These are phyloP conservation scores for Rhodophaea formosa DNA, from an alignment of 2,888 invertebrate genomes.

Conservation along the genomic window DNA sequence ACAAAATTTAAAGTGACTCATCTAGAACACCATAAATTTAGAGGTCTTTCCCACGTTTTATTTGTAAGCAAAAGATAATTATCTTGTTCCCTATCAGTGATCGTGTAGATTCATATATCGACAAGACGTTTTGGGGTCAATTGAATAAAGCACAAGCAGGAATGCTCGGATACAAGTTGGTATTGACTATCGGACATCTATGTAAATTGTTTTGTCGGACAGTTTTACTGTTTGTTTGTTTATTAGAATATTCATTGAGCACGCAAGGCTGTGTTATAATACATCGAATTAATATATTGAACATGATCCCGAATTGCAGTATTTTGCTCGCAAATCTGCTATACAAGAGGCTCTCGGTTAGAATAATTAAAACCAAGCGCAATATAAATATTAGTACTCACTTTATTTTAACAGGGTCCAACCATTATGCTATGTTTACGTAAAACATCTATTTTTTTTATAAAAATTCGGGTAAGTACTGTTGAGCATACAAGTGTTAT, in stretches of 20 bases:
- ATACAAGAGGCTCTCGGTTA: too few relatives aligned
- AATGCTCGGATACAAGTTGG: background rate
- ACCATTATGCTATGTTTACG: too few relatives aligned
- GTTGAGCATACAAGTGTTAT: too few relatives aligned
- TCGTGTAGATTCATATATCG: slow-evolving; percentile 13
- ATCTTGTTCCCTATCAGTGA: slow-evolving; percentile 16
- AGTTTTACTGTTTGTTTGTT: background rate
- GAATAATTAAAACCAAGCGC: too few relatives aligned
- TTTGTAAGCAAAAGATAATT: slow-evolving; percentile 15
- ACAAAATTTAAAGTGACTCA: background rate
- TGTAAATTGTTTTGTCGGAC: background rate
- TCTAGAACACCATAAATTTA: background rate
- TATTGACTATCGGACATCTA: background rate
- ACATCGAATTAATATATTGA: too few relatives aligned
- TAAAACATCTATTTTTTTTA: too few relatives aligned
- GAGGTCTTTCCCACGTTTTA: background rate
- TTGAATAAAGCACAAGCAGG: slow-evolving; percentile 3
- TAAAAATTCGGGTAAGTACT: too few relatives aligned
- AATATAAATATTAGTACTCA: too few relatives aligned
- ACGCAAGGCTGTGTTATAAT: too few relatives aligned
- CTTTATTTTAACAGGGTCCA: too few relatives aligned
- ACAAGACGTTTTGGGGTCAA: slow-evolving; percentile 19
- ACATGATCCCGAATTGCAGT: too few relatives aligned
- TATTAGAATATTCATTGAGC: background rate
- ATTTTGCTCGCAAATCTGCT: too few relatives aligned